These are phyloP conservation scores for Drosophila nikananu DNA, from an alignment of 1,140 invertebrate genomes.

Conservation along the genomic window DNA sequence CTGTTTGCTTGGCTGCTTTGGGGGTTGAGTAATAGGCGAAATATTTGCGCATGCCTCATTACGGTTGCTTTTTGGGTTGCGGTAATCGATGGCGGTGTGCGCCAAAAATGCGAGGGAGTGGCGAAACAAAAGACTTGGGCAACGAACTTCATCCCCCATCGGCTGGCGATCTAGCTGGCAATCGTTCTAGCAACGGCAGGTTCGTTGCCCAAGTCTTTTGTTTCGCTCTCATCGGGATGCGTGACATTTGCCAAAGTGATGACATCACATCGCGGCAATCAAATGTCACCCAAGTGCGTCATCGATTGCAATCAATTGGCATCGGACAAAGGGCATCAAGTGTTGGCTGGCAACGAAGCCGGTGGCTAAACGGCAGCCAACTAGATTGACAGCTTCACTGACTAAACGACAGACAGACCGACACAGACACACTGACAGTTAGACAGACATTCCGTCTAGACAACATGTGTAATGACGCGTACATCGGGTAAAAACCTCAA, in stretches of 20 bases:
- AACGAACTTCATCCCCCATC: conserved; percentile 55
- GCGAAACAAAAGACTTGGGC: conserved; percentile 80
- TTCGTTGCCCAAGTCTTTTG: conserved; percentile 29
- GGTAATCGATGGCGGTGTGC: conserved; percentile 72
- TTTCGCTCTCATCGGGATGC: conserved; percentile 35
- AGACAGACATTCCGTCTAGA: conserved; percentile 68
- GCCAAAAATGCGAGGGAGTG: conserved; percentile 71
- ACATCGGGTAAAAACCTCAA: conserved; percentile 41
- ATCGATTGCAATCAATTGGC: conserved; percentile 44
- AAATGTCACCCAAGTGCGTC: conserved; percentile 78
- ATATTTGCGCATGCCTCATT: conserved; percentile 82
- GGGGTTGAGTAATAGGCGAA: conserved; percentile 76
- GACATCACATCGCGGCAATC: conserved; percentile 40
- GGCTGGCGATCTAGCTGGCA: not conserved
- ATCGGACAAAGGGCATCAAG: conserved; percentile 62
- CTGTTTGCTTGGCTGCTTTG: conserved; percentile 50
- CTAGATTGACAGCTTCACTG: conserved; percentile 56
- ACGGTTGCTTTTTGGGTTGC: conserved; percentile 72
- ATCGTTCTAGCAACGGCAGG: conserved; percentile 19
- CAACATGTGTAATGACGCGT: conserved; percentile 78
- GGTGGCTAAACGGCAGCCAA: conserved; percentile 59
- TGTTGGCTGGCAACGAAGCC: conserved; percentile 53
- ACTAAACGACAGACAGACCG: conserved; percentile 33
- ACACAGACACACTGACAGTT: conserved; percentile 20
- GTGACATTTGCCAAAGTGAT: conserved; percentile 62